Percentiles rank a stretch among this genome's conserved stretches.
Conservation (phyloP, 1,140 invertebrate species). For the Schlechtendalia chinensis region DNA sequence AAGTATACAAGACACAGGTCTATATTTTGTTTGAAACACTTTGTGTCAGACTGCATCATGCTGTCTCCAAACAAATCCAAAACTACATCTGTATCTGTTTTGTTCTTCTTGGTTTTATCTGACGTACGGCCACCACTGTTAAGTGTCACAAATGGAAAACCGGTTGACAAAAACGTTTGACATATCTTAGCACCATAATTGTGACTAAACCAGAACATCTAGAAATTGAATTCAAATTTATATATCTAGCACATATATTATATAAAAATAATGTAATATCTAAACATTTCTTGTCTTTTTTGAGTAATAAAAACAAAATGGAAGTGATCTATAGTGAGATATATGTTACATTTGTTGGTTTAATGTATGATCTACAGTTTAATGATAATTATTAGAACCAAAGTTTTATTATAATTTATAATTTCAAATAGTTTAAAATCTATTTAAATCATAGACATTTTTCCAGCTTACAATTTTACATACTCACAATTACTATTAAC, state of each 20-base stretch:
- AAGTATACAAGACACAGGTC: slow-evolving; percentile 26
- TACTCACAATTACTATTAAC: too few relatives aligned
- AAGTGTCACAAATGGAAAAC: slow-evolving; percentile 15
- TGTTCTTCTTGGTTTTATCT: slow-evolving; percentile 35
- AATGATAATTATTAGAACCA: too few relatives aligned
- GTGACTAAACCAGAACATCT: slow-evolving; percentile 30
- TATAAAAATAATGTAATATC: neutral
- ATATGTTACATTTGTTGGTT: too few relatives aligned
- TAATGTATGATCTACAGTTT: too few relatives aligned
- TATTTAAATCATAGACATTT: too few relatives aligned
- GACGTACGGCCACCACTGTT: slow-evolving; percentile 6
- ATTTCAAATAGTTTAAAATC: too few relatives aligned
- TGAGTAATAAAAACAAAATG: too few relatives aligned
- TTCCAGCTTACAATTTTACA: too few relatives aligned
- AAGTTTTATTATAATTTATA: too few relatives aligned
- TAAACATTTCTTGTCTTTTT: too few relatives aligned
- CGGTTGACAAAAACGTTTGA: slow-evolving; percentile 32
- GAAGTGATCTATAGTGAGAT: too few relatives aligned
- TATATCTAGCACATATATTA: neutral
- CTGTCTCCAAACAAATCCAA: slow-evolving; percentile 45
- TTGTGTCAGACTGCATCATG: slow-evolving; percentile 1
- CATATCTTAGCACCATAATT: slow-evolving; percentile 30
- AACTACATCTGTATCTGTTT: slow-evolving; percentile 34
- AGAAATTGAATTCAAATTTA: neutral
- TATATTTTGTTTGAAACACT: slow-evolving; percentile 40